Base-by-base conservation (phyloP, 2,888 invertebrate genomes). In the Notodromas monacha region DNA sequence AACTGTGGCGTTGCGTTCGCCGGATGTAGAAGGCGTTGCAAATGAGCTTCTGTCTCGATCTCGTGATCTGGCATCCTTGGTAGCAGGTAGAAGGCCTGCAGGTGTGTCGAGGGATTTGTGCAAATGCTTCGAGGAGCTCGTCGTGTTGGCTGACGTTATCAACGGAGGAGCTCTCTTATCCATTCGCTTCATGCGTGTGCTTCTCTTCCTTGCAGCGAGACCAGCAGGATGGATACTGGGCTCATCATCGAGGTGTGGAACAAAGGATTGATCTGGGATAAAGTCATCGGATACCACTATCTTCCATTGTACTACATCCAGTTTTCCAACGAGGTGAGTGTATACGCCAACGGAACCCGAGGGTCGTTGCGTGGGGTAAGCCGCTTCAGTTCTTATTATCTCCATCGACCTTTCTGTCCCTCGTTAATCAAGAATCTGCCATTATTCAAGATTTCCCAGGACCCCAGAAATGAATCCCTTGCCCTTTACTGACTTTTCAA, bases 191-290 rank as follows among this genome's bases (percentile, higher is more conserved):
- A 16, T 11, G 26, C 15, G 26, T 8, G 14, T 12, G 3, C 14
- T 11, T 21, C 14, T 30, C 3, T 31, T 12, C n/a, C n/a, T n/a
- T 30, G 15, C 11, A 84, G 86, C 59, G 86, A 89, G 59, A 81
- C 76, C 44, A 79, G 79, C 59, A 70, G 81, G 49, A 62, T 84
- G 54, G 84, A 81, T 54, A 65, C 74, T 43, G 86, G 84, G 37
- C 60, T 89, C 42, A 58, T 81, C 42, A 66, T 86, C 42, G 86
- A 86, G 54, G 69, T 86, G 46, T 89, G 86, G 86, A 76, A 73
- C 59, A 86, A 86, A 53, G 86, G 86, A 34, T 72, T 84, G 60
- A 63, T 86, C 43, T 84, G 86, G 84, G 86, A 89, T 58, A 68
- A 79, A 41, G 72, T 81, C 31, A 58, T 89, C 40, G 89, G 86